Evolutionary conservation across 2,888 invertebrate genomes (phyloP).

Genomic region (Euspilapteryx auroguttella): DNA sequence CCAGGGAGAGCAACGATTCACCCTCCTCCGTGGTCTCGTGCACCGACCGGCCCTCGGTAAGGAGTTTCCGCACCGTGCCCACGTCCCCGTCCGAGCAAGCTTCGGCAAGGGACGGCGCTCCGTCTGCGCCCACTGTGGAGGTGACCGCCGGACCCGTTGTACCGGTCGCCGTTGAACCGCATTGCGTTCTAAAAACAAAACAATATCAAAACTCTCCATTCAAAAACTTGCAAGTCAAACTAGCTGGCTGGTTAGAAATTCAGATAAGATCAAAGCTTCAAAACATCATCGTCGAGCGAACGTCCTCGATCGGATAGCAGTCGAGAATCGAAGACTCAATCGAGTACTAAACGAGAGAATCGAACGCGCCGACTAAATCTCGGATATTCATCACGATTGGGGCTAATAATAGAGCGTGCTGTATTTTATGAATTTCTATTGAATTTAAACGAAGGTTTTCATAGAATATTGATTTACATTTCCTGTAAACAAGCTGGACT

Average conservation of each 20-base stretch:
- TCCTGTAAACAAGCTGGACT: too few species aligned
- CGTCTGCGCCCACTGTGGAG: slow-evolving; percentile 42
- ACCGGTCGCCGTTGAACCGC: slow-evolving; percentile 42
- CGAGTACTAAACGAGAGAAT: slow-evolving; percentile 26
- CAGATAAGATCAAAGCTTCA: slow-evolving; percentile 61
- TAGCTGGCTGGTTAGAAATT: slow-evolving; percentile 9
- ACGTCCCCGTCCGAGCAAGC: slow-evolving; percentile 96
- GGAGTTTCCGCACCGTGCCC: slow-evolving; percentile 85
- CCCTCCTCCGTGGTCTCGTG: slow-evolving; percentile 98
- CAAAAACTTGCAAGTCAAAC: not conserved
- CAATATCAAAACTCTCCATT: not conserved
- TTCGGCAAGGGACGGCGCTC: slow-evolving; percentile 80
- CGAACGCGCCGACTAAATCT: slow-evolving; percentile 52
- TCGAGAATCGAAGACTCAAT: slow-evolving; percentile 22
- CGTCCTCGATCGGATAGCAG: slow-evolving; percentile 33
- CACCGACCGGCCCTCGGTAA: slow-evolving; percentile 91
- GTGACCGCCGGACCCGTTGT: slow-evolving; percentile 20
- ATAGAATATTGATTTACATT: too few species aligned
- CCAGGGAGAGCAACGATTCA: slow-evolving; percentile 92
- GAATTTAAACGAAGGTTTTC: too few species aligned
- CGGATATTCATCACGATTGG: slow-evolving; percentile 67
- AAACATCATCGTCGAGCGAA: slow-evolving; percentile 30
- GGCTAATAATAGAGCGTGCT: too few species aligned
- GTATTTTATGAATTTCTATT: slow-evolving; percentile 1
- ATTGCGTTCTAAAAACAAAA: slow-evolving; percentile 33